Base-by-base conservation (phyloP, 2,888 invertebrate species). In the Cotesia congregata region DNA sequence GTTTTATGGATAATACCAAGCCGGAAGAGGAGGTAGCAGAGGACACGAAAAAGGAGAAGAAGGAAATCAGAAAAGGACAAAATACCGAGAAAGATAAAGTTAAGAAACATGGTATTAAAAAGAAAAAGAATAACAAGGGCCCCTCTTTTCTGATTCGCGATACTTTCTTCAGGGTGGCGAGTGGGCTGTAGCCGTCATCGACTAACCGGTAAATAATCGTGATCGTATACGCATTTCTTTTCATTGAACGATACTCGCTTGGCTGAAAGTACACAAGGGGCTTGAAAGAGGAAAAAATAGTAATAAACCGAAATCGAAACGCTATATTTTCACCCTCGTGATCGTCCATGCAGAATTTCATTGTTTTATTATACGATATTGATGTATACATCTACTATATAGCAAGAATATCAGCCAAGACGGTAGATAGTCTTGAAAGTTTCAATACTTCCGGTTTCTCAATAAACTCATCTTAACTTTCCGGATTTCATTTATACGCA, bases 341-440 rank as follows among this genome's bases (percentile, higher is more conserved):
- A 82, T 83, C 83, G 81, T 77, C 84, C 82, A 83, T 77, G 79
- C 75, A 82, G 82, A 85, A 85, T 84, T 85, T 84, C 82, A 86
- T 86, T 86, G 87, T 86, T 86, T 86, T 86, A 86, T 86, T 86
- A 85, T 86, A 83, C 87, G 84, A 83, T 83, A 80, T 83, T 83
- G 80, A 80, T 73, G 15, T 40, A 9, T 17, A 72, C 30, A n/a
- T 70, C 3, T 30, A 30, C 30, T 30, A 30, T 30, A 30, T 30
- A 30, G 30, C 30, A 30, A 50, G 30, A 4, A 6, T 20, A 41
- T 59, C 70, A 61, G 69, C 62, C 70, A 61, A 72, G 12, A 12
- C 7, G 12, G 50, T 12, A 7, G 68, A 77, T 77, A 74, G 72
- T 77, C 76, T 78, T 76, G 41, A 30, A 76, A 76, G 72, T 77